Evolutionary conservation across 2,797 vertebrate genomes (phyloP), one percentile per base, ranked within the genome.

Genomic region (Mycteria americana): DNA sequence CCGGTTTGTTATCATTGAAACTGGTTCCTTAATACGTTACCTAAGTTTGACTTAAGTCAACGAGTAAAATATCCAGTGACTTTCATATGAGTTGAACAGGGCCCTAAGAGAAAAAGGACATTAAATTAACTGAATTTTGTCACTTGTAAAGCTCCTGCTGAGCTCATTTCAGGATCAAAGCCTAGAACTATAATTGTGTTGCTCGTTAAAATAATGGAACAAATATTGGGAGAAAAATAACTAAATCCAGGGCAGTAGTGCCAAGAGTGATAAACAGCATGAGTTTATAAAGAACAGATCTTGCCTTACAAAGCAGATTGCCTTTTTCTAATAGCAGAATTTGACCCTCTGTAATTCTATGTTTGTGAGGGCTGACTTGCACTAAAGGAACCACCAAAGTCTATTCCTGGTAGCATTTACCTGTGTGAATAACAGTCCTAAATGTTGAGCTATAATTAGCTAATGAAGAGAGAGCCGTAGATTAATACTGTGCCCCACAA

Each of bases 71-170:
- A 82, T 48, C 51, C 63, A 45, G 43, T 80, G 74, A 76, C 31
- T 78, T 92, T 76, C 0, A 0, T 78, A 65, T 43, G 64, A 72
- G 53, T 68, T 75, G 54, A 62, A 91, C 33, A 27, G n/a, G 7
- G 14, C 16, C 18, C 21, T 72, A 76, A 88, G 59, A 90, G 59
- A 84, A 93, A 94, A 95, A 74, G 45, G 45, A 11, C 53, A 86
- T 88, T 85, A 94, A 94, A 92, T 96, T 88, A 91, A 68, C 48
- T 39, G 68, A 89, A 77, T 97, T 93, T 95, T 95, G 70, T 83
- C 81, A 85, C 75, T 89, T 85, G 28, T 77, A 91, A 94, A 85
- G 25, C 23, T 94, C 81, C 41, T 83, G 75, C 43, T 87, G 87
- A 85, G 64, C 48, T 94, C 60, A 75, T 70, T 96, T 93, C 57